A percentile compares a stretch with the other conserved stretches of the same genome.
Evolutionary conservation across 2,797 vertebrate genomes (phyloP).

Genomic region (Sebastes variabilis): DNA sequence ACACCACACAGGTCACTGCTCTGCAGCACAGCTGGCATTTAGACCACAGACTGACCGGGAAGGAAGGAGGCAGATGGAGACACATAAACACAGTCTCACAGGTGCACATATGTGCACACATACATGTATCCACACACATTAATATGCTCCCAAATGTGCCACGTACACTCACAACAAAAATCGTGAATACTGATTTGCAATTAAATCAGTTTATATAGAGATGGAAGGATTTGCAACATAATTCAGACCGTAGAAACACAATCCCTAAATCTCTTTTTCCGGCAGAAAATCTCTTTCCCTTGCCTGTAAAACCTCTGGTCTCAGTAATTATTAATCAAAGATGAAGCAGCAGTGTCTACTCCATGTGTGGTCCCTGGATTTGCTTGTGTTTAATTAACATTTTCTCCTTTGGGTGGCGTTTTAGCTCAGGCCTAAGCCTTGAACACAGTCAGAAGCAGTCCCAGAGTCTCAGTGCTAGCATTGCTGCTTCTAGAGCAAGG

Average conservation of each 20-base stretch:
- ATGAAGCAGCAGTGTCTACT: constrained; percentile 21
- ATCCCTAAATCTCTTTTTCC: neutral
- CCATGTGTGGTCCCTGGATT: constrained; percentile 31
- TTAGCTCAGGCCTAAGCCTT: constrained; percentile 34
- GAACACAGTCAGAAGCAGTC: constrained; percentile 33
- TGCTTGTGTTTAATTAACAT: constrained; percentile 55
- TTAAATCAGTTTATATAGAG: neutral
- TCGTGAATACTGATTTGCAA: neutral
- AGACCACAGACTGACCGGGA: constrained; percentile 23
- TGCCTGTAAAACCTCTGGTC: neutral
- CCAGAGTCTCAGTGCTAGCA: constrained; percentile 6
- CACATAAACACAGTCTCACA: neutral
- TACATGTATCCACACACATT: neutral
- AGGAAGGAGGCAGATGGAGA: constrained; percentile 19
- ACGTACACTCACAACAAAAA: neutral
- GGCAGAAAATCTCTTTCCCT: neutral
- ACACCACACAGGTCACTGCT: constrained; percentile 47
- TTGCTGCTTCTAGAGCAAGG: constrained; percentile 33
- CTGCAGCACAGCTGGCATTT: constrained; percentile 50
- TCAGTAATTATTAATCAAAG: constrained; percentile 16
- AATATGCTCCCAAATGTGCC: neutral
- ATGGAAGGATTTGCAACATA: neutral
- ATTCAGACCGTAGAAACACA: neutral
- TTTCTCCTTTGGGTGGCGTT: constrained; percentile 43
- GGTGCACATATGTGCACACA: neutral